Evolutionary conservation across 2,113 vertebrate species (phyloP), one percentile per base, ranked within the genome.

Genomic region (Tinamus guttatus): DNA sequence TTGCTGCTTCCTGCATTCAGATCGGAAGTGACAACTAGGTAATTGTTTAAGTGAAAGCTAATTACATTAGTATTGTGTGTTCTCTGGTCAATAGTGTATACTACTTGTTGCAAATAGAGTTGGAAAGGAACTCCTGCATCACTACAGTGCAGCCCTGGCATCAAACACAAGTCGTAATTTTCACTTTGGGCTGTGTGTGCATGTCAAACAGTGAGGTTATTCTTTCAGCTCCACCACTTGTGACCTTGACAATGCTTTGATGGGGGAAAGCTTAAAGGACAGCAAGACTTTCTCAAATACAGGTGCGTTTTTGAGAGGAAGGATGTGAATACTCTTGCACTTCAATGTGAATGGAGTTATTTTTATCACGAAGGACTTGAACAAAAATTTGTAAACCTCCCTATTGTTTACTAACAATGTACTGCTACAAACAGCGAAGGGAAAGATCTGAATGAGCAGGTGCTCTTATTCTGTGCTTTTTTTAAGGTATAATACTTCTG

Each of bases 321-420:
- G 12, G 41, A 16, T 28, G 43, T 65, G 40, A 40, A 58, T 64
- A 49, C 71, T 82, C 63, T 27, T 88, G 59, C 30, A 24, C 13
- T 47, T 74, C 43, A 8, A 2, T 16, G 58, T 30, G 68, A 91
- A 84, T 82, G 91, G 40, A 64, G 40, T 91, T 96, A 93, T 97
- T 95, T 97, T 97, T 94, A 90, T 94, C 68, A 70, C 75, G 71
- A 85, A 70, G 8, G 34, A 15, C 38, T 91, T 47, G 62, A 69
- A 91, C 80, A 82, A 85, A 84, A 96, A 90, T 45, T 87, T 94
- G 40, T 89, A 93, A 93, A 78, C 38, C 67, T 43, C 54, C 69
- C 81, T 81, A 94, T 95, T 97, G 91, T 95, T 97, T 89, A 40
- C 91, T 91, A 96, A 96, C 95, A 96, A 93, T 94, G 67, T 47